Evolutionary conservation across 2,113 vertebrate genomes (phyloP).

Genomic region (Conger conger): DNA sequence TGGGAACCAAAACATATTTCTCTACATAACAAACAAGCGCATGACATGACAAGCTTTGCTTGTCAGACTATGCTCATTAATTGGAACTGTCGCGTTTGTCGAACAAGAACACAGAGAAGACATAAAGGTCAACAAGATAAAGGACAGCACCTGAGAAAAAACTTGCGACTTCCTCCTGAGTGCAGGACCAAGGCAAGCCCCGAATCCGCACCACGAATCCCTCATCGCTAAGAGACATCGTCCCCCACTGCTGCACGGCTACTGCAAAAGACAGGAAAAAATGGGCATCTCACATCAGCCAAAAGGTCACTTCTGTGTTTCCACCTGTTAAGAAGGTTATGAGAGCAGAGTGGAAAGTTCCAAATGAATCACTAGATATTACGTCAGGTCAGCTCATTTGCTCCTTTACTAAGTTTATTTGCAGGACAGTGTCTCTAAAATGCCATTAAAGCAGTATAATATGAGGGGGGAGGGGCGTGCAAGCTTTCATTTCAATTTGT

Average conservation of each 20-base stretch:
- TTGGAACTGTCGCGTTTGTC: too few relatives aligned
- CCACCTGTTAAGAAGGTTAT: too few relatives aligned
- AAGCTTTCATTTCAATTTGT: background rate
- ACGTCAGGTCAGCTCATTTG: too few relatives aligned
- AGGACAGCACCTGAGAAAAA: conserved; percentile 73
- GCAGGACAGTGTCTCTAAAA: background rate
- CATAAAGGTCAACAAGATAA: background rate
- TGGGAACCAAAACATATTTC: background rate
- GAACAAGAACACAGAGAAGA: background rate
- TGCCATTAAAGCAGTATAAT: conserved; percentile 9
- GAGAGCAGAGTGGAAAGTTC: too few relatives aligned
- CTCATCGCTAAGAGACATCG: conserved; percentile 73
- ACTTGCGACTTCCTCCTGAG: conserved; percentile 73
- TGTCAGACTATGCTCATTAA: background rate
- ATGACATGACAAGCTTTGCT: background rate
- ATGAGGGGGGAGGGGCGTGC: background rate
- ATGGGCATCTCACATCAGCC: background rate
- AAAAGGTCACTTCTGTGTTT: too few relatives aligned
- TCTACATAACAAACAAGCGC: background rate
- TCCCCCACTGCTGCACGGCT: conserved; percentile 43
- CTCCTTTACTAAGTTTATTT: background rate
- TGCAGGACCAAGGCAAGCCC: conserved; percentile 80
- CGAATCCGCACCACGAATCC: conserved; percentile 79
- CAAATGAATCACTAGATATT: too few relatives aligned
- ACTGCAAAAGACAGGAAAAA: conserved; percentile 11